Evolutionary conservation across 2,888 invertebrate genomes (phyloP).

Genomic region (Trachelus iudaicus): DNA sequence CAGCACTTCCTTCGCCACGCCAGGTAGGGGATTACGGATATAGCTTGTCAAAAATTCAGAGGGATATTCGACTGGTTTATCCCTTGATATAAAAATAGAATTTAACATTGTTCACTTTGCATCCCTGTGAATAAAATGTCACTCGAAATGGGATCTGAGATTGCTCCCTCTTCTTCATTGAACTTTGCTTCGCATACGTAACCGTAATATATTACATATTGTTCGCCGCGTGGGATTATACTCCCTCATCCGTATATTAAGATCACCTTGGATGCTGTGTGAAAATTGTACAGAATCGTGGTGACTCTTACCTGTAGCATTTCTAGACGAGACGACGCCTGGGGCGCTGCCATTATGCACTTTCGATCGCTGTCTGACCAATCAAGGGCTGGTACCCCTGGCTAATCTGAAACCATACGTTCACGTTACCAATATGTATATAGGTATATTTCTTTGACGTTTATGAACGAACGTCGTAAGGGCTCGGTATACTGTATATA

Average conservation of each 20-base stretch:
- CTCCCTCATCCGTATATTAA: not conserved
- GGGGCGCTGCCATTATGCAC: slow-evolving; percentile 52
- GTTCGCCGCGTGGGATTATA: not conserved
- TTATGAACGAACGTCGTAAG: no score
- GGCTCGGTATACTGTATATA: no score
- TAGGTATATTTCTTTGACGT: not conserved
- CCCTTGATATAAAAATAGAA: not conserved
- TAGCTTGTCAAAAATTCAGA: not conserved
- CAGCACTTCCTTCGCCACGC: not conserved
- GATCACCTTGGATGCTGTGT: not conserved
- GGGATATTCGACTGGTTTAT: not conserved
- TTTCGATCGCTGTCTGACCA: not conserved
- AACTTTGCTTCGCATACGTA: not conserved
- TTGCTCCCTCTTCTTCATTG: not conserved
- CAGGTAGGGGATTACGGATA: not conserved
- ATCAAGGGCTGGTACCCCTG: not conserved
- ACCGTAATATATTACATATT: not conserved
- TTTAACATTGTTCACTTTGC: not conserved
- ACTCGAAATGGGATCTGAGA: not conserved
- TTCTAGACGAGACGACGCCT: slow-evolving; percentile 60
- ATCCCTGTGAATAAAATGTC: not conserved
- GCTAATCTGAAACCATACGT: not conserved
- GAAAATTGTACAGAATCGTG: not conserved
- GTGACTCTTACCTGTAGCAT: slow-evolving; percentile 54
- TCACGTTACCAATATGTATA: not conserved